A percentile compares a stretch with the other conserved stretches of the same genome.
These are phyloP conservation scores for Trichomycterus rosablanca DNA, from an alignment of 2,113 vertebrate genomes.

Conservation along the genomic window DNA sequence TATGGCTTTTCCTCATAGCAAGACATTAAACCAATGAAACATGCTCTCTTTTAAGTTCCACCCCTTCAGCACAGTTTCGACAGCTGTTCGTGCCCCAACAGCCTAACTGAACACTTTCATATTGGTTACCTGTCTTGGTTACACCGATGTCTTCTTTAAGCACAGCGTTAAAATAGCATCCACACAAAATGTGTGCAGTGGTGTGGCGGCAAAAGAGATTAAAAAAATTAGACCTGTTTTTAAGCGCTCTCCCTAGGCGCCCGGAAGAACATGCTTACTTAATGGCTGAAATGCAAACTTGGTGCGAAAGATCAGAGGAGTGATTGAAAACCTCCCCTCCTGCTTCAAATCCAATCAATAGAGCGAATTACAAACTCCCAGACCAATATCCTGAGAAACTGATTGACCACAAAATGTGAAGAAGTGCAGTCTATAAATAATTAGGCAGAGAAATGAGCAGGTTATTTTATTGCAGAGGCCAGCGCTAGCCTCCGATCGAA, in stretches of 20 bases:
- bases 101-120: too few species aligned
- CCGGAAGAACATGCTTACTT: slow-evolving; percentile 56
- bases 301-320: slow-evolving; percentile 58
- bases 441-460: slow-evolving; percentile 62
- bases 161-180: slow-evolving; percentile 48
- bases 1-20: too few species aligned
- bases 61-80: too few species aligned
- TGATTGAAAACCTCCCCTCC: slow-evolving; percentile 59
- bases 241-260: slow-evolving; percentile 19
- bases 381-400: slow-evolving; percentile 66
- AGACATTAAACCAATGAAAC: too few species aligned
- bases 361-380: slow-evolving; percentile 61
- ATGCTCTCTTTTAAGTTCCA: too few species aligned
- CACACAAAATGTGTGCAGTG: slow-evolving; percentile 29
- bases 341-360: slow-evolving; percentile 59
- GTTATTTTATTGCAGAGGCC: slow-evolving; percentile 58
- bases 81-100: too few species aligned
- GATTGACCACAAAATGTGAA: slow-evolving; percentile 66
- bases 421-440: slow-evolving; percentile 68
- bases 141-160: slow-evolving; percentile 44
- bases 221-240: slow-evolving; percentile 4
- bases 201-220: not conserved
- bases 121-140: too few species aligned
- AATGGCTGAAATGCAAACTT: slow-evolving; percentile 63
- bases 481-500: slow-evolving; percentile 52